Evolutionary conservation across 2,888 invertebrate species (phyloP), one percentile per base, ranked within the genome.

Genomic region (Hypercompe scribonia): DNA sequence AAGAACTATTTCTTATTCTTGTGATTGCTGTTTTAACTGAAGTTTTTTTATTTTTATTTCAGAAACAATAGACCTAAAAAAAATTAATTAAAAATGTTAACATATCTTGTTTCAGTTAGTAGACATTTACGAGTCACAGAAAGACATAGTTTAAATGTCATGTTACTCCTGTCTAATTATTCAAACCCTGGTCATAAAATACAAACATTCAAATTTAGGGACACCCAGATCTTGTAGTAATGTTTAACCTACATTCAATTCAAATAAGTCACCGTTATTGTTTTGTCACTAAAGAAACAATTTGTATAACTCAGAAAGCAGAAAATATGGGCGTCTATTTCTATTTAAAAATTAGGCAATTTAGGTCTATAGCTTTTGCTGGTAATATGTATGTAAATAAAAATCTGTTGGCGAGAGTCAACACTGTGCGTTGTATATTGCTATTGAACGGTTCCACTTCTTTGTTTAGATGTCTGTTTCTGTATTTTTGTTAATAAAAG

Each of bases 161-260:
- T 77, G 76, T 71, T 76, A 76, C 81, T 80, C 74, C 72, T 78
- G 73, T 69, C 82, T 86, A 86, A 86, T 87, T 87, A 88, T 89
- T 86, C 80, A 70, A 87, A 84, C 84, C 81, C 78, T 79, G 84
- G 85, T 82, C 85, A 85, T 85, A 84, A 81, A 87, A 87, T 87
- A 86, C 86, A 88, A 88, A 88, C 85, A 89, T 87, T 89, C 80
- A 83, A 87, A 89, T 88, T 88, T 89, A 85, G 85, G 84, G 83
- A 85, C 90, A 82, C 91, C 91, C 82, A 68, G 77, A 73, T 75
- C 81, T 77, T 84, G 85, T 74, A 81, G 76, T 80, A 84, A 86
- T 83, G 81, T 87, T 81, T 88, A 28, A 89, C 87, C 86, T 85
- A 90, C 86, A 92, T 92, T 91, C 89, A 90, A 91, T 92, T 92